A percentile compares a stretch with the other conserved stretches of the same genome.
Conservation (phyloP, 2,797 vertebrate genomes). For the Eulemur rubriventer region DNA sequence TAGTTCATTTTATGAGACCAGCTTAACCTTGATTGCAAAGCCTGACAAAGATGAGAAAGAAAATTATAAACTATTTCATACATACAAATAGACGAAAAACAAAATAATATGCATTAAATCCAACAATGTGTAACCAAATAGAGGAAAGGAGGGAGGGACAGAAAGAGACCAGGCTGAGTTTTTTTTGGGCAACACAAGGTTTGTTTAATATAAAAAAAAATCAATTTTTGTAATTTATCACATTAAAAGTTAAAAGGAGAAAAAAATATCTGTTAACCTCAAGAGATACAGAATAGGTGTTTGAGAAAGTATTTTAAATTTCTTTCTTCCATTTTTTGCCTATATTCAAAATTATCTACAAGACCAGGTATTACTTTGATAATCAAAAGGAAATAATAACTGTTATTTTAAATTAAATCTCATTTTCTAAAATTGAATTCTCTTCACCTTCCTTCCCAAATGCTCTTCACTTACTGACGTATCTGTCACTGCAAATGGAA, state of each 20-base stretch:
- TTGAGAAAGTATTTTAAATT: slow-evolving; percentile 49
- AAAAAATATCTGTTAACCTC: not conserved
- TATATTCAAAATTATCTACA: slow-evolving; percentile 62
- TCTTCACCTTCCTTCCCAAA: slow-evolving; percentile 53
- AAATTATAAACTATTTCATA: not conserved
- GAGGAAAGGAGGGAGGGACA: not conserved
- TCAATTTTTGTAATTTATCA: not conserved
- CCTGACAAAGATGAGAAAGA: not conserved
- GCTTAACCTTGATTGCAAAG: not conserved
- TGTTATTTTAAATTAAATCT: slow-evolving; percentile 73
- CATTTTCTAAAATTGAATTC: slow-evolving; percentile 66
- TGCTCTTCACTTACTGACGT: slow-evolving; percentile 56
- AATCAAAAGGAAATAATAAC: slow-evolving; percentile 67
- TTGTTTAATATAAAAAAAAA: not conserved
- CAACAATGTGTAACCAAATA: not conserved
- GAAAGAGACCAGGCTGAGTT: not conserved
- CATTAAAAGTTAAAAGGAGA: not conserved
- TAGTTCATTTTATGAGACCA: not conserved
- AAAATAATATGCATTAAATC: not conserved
- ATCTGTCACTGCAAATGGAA: slow-evolving; percentile 46
- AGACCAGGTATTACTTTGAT: slow-evolving; percentile 61
- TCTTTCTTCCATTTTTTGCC: slow-evolving; percentile 34
- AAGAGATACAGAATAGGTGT: not conserved
- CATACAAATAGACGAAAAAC: not conserved
- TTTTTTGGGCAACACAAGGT: not conserved